Conservation (phyloP, 2,797 vertebrate genomes). For the Poeciliopsis paucimaculata region DNA sequence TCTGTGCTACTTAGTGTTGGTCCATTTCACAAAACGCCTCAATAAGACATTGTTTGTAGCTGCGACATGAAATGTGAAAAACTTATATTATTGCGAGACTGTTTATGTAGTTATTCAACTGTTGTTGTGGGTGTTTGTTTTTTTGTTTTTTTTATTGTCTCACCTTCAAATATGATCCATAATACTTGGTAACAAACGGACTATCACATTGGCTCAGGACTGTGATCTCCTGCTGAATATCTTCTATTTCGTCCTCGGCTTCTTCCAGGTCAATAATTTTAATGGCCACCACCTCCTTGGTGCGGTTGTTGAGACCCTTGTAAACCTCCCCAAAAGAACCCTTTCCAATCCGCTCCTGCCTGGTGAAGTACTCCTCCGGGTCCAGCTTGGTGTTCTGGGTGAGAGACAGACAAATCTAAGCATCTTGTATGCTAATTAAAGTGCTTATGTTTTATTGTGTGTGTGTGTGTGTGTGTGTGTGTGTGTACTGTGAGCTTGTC, state of each 20-base stretch:
- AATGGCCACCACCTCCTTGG: conserved; percentile 97
- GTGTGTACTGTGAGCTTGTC: not conserved
- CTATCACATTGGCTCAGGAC: conserved; percentile 99
- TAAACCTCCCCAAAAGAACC: conserved; percentile 98
- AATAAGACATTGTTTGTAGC: not conserved
- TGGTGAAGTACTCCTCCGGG: conserved; percentile 97
- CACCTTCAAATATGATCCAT: conserved; percentile 98
- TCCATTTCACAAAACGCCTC: not conserved
- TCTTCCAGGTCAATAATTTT: conserved; percentile 99
- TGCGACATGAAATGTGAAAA: not conserved
- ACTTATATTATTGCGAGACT: not conserved
- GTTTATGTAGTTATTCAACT: not conserved
- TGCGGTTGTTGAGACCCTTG: conserved; percentile 98
- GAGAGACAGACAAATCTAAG: conserved; percentile 20
- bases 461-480: not conserved
- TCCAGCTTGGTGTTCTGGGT: conserved; percentile 91
- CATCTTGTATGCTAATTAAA: not conserved
- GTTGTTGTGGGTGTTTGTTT: not conserved
- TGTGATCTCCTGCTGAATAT: conserved; percentile 99
- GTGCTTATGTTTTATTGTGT: not conserved
- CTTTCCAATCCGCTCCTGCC: conserved; percentile 97
- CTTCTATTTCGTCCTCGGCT: conserved; percentile 98
- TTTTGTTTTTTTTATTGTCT: conserved; percentile 35
- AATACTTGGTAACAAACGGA: conserved; percentile 98
- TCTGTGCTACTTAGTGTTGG: not conserved